A percentile compares a stretch with the other conserved stretches of the same genome.
Conservation (phyloP, 2,888 invertebrate genomes). For the Nysson spinosus region DNA sequence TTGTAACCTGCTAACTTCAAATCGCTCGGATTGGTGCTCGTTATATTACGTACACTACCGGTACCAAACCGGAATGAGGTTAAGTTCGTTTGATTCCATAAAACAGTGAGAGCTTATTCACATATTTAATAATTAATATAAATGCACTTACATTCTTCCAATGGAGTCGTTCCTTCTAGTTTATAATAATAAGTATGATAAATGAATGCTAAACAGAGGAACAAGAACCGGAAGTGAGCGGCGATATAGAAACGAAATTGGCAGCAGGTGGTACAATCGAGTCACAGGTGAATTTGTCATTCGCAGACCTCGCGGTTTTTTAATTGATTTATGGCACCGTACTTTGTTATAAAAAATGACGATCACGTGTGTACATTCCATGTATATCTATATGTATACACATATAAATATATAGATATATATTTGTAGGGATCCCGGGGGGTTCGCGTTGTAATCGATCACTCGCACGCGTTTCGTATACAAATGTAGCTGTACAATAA, state of each 20-base stretch:
- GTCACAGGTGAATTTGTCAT: conserved; percentile 51
- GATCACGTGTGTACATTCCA: conserved; percentile 15
- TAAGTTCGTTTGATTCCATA: too few relatives aligned
- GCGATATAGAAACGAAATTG: conserved; percentile 37
- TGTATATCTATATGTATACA: not conserved
- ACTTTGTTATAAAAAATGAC: conserved; percentile 45
- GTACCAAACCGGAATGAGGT: too few relatives aligned
- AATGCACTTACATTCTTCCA: too few relatives aligned
- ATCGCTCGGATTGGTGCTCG: conserved; percentile 47
- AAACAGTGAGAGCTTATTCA: too few relatives aligned
- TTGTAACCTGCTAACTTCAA: conserved; percentile 56
- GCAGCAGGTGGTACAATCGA: conserved; percentile 39
- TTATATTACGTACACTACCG: too few relatives aligned
- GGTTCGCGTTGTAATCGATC: too few relatives aligned
- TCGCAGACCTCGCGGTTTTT: conserved; percentile 43
- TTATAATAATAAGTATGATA: too few relatives aligned
- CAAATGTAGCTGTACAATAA: too few relatives aligned
- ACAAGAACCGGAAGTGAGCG: not conserved
- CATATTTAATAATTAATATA: too few relatives aligned
- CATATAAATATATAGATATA: not conserved
- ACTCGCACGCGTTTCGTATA: too few relatives aligned
- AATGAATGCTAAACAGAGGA: too few relatives aligned
- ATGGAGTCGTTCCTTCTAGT: too few relatives aligned
- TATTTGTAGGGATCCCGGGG: not conserved
- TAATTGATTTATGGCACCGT: conserved; percentile 51